Conservation (phyloP, 2,113 vertebrate genomes). For the Channa argus region DNA sequence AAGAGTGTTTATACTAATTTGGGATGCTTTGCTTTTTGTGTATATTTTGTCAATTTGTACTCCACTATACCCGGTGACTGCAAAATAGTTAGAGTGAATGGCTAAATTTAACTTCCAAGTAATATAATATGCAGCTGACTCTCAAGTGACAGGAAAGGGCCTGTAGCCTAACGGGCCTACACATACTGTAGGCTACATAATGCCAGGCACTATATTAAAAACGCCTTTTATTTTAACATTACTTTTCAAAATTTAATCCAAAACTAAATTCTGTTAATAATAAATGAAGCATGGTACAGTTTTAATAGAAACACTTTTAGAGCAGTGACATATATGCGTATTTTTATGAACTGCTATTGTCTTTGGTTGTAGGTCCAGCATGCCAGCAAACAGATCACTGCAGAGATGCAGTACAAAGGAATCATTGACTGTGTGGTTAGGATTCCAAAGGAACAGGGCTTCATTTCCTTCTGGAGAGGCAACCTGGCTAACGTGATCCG, state of each 20-base stretch:
- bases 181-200: background rate
- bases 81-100: constrained; percentile 61
- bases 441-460: constrained; percentile 97
- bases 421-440: constrained; percentile 95
- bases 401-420: constrained; percentile 95
- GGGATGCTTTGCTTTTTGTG: background rate
- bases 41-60: background rate
- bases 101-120: constrained; percentile 83
- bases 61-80: constrained; percentile 14
- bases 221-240: too few species aligned
- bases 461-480: constrained; percentile 97
- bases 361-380: constrained; percentile 90
- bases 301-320: too few species aligned
- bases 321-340: too few species aligned
- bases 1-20: background rate
- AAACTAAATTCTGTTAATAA: background rate
- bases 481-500: constrained; percentile 99
- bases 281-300: background rate
- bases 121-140: constrained; percentile 74
- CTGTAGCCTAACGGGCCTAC: constrained; percentile 15
- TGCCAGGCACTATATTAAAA: too few species aligned
- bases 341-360: background rate
- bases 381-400: constrained; percentile 97
- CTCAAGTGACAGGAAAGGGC: constrained; percentile 65
- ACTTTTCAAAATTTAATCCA: background rate